Evolutionary conservation across 2,113 vertebrate genomes (phyloP).

Genomic region (Helogale parvula): DNA sequence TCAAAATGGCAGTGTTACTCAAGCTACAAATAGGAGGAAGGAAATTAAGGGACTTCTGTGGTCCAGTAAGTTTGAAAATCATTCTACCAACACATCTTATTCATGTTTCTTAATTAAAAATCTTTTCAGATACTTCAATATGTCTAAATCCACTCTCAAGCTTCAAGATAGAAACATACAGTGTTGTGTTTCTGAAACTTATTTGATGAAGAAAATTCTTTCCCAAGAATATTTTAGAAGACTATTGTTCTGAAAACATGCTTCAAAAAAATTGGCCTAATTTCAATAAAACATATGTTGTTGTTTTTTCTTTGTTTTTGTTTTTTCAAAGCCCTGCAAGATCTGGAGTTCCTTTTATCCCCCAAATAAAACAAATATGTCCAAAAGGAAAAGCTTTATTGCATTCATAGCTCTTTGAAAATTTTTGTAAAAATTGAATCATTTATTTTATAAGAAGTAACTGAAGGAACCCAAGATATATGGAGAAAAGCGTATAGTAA

Average conservation of each 20-base stretch:
- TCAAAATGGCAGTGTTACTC: not conserved
- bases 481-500: not conserved
- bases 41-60: not conserved
- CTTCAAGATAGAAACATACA: not conserved
- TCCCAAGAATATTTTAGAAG: not conserved
- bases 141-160: not conserved
- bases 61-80: not conserved
- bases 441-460: not conserved
- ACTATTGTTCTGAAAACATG: not conserved
- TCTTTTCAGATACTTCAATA: not conserved
- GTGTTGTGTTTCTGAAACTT: not conserved
- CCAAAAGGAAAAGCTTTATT: not conserved
- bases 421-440: not conserved
- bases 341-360: not conserved
- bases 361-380: not conserved
- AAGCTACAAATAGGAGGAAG: not conserved
- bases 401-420: not conserved
- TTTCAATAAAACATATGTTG: not conserved
- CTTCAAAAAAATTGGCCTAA: not conserved
- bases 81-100: not conserved
- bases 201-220: not conserved
- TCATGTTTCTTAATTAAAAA: not conserved
- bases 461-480: not conserved
- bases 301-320: not conserved
- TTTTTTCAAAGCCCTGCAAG: not conserved